phyloP scores from a whole-genome alignment of 2,113 vertebrate species.

The Trichomycterus rosablanca region DNA sequence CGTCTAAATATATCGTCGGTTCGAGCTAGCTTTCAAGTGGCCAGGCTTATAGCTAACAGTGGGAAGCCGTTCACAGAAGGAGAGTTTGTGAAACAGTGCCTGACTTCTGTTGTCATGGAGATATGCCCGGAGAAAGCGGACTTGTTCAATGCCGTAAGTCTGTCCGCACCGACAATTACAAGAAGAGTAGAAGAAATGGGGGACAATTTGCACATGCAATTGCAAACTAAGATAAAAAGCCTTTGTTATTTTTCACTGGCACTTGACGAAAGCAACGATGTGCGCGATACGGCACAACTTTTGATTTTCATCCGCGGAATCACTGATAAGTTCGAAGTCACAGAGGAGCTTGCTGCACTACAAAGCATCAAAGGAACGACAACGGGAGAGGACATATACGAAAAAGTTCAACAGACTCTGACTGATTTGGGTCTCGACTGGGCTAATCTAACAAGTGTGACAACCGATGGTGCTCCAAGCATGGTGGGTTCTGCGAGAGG shows the following conservation, averaged over 20 bases:
- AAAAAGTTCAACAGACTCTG: background rate
- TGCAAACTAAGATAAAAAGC: background rate
- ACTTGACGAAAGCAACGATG: conserved; percentile 7
- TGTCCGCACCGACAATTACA: background rate
- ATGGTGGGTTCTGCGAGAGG: background rate
- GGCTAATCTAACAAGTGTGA: background rate
- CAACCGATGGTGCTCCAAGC: background rate
- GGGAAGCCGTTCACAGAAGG: background rate
- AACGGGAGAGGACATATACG: background rate
- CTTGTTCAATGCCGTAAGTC: background rate
- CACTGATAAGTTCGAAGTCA: background rate
- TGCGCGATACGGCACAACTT: background rate
- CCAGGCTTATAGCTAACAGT: background rate
- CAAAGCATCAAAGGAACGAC: background rate
- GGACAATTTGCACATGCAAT: background rate
- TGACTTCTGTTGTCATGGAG: conserved; percentile 7
- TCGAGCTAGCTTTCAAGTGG: background rate
- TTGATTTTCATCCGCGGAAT: background rate
- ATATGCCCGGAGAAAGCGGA: background rate
- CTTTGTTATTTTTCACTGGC: conserved; percentile 2
- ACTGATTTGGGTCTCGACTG: background rate
- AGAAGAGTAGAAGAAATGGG: background rate
- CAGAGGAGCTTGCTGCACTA: conserved; percentile 2
- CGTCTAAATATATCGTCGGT: background rate
- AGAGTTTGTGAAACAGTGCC: conserved; percentile 10